phyloP scores from a whole-genome alignment of 1,140 invertebrate genomes.

The Trichonephila clavipes region DNA sequence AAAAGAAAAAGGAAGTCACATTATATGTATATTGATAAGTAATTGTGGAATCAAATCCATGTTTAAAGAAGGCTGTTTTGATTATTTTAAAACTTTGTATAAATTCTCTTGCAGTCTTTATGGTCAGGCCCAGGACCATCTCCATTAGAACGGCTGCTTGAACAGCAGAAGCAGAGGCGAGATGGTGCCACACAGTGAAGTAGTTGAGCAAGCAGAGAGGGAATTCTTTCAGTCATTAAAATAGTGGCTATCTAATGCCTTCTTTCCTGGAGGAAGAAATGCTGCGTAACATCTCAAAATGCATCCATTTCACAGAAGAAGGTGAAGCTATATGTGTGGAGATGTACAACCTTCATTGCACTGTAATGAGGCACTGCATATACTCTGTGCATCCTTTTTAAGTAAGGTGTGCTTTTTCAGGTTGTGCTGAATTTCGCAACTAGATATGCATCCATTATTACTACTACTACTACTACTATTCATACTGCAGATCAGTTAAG shows the following conservation, averaged over 20 bases:
- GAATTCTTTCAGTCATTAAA: conserved; percentile 47
- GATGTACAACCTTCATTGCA: conserved; percentile 22
- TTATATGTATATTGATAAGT: too few relatives aligned
- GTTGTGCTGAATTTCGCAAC: conserved; percentile 44
- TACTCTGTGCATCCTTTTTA: conserved; percentile 41
- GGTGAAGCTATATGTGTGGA: neutral
- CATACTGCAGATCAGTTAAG: conserved; percentile 44
- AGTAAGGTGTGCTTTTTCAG: conserved; percentile 52
- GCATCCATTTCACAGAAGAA: neutral
- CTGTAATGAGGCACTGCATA: conserved; percentile 69
- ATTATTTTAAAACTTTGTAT: too few relatives aligned
- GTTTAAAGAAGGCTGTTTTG: too few relatives aligned
- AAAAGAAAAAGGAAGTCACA: too few relatives aligned
- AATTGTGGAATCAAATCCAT: too few relatives aligned
- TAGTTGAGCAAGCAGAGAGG: neutral
- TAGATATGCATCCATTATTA: conserved; percentile 51
- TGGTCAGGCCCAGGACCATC: conserved; percentile 89
- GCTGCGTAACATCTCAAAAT: conserved; percentile 34
- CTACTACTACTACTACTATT: conserved; percentile 44
- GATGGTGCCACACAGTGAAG: conserved; percentile 73
- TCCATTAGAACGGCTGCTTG: conserved; percentile 88
- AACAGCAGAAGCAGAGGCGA: conserved; percentile 86
- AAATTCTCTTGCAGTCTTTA: conserved; percentile 84
- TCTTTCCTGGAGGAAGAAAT: conserved; percentile 19
- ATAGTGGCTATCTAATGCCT: conserved; percentile 23